phyloP scores from a whole-genome alignment of 2,113 vertebrate genomes.

The Piprites chloris region DNA sequence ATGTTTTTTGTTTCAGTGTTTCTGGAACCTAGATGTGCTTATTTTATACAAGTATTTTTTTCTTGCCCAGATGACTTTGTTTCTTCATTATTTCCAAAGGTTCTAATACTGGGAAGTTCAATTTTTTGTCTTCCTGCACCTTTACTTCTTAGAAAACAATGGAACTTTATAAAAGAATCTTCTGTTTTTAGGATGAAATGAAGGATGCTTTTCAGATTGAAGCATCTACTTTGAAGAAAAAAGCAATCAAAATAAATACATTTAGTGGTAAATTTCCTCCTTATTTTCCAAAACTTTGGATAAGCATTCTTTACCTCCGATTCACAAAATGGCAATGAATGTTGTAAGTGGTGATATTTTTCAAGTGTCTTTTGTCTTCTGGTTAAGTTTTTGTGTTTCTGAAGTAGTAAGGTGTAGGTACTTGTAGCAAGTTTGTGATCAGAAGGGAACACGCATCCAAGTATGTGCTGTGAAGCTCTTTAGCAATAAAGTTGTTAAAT shows the following conservation, averaged over 20 bases:
- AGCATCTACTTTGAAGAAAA: neutral
- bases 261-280: neutral
- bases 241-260: neutral
- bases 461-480: neutral
- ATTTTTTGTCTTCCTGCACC: neutral
- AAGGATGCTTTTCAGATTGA: neutral
- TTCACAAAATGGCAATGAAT: neutral
- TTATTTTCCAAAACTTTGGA: neutral
- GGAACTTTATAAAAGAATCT: neutral
- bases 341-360: neutral
- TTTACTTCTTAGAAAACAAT: neutral
- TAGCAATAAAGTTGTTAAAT: neutral
- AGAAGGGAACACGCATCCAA: rapidly evolving
- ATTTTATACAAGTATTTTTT: neutral
- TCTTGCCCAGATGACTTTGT: neutral
- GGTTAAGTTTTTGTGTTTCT: neutral
- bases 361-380: neutral
- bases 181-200: neutral
- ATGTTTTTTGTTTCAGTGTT: neutral
- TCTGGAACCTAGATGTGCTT: neutral
- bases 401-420: neutral
- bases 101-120: neutral
- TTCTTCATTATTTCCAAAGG: neutral
- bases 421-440: neutral
- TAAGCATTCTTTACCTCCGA: neutral